Evolutionary conservation across 1,140 invertebrate species (phyloP), one percentile per base, ranked within the genome.

Genomic region (Luehdorfia chinensis): DNA sequence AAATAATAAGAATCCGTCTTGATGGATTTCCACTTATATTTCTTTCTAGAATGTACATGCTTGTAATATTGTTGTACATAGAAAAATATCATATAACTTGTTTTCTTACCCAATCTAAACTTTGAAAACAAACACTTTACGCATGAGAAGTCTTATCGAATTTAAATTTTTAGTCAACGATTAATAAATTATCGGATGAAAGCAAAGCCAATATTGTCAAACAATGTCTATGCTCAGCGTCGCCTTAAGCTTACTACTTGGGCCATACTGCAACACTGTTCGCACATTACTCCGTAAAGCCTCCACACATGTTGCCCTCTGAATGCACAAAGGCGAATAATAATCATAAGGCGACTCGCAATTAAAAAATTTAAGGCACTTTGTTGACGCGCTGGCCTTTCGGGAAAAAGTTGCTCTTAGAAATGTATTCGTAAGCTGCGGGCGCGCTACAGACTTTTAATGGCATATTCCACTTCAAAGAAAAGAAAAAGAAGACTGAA

Each of bases 301-400:
- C 67, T 72, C 50, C 55, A 76, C 71, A 77, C 65, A 71, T 68
- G 66, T 69, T 62, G 63, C 70, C 63, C 67, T 59, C 58, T 76
- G 67, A 77, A 81, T 68, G 70, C 76, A 84, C 80, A 84, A 84
- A 84, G 77, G 61, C 65, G 71, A 57, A 84, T 81, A 84, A 84
- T 84, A 84, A 81, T 73, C 72, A 75, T 78, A 80, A 75, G 67
- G 69, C 75, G 66, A 69, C 57, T 59, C 46, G 78, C 78, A 84
- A 84, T 84, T 84, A 84, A 84, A 84, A 83, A 83, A 80, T 79
- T 84, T 79, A 80, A 84, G 80, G 76, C 76, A 84, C 78, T 84
- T 83, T 84, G 69, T 76, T 36, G 56, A 59, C 46, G 57, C 53
- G 53, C 59, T 47, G 49, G 65, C 63, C 64, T 66, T 69, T 73